Evolutionary conservation across 2,113 vertebrate species (phyloP), one percentile per base, ranked within the genome.

Genomic region (Felis chaus): DNA sequence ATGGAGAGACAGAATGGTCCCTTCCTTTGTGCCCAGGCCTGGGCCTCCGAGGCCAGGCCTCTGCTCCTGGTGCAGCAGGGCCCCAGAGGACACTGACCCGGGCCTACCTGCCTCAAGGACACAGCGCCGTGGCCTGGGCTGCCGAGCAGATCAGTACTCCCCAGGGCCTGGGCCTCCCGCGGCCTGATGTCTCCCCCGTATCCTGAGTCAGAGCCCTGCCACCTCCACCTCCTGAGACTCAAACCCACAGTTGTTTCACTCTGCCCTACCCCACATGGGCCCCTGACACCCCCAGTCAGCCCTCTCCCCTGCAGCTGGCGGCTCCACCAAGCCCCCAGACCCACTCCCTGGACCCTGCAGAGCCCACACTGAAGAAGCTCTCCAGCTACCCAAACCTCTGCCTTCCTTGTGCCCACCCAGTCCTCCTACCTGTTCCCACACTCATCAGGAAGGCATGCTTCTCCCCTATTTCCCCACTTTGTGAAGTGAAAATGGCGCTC

Each of bases 51-150:
- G 27, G 63, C n/a, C 36, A 3, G 19, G 73, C 73, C 1, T 29
- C 41, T 19, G 31, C 31, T 27, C 5, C 21, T 7, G 14, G 41
- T 1, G 1, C 39, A 41, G 1, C 53, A 5, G 55, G 7, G 2
- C 5, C 6, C 10, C 23, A 14, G 8, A 68, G 27, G 55, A 66
- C n/a, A 16, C 66, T 1, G 13, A 7, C 45, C 50, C 1, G 9
- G n/a, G 39, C 12, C 15, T n/a, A 11, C 7, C n/a, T 48, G 31
- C 36, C 25, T 29, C 21, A 45, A 53, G 41, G 8, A 27, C 45
- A 27, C 25, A 21, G 71, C 23, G 4, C 9, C 36, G 4, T 5
- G 21, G 71, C 71, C 71, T 41, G 4, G 71, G 4, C 71, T 25
- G 36, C 21, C 1, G 21, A 50, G 45, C 31, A 16, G 29, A 41